phyloP scores from a whole-genome alignment of 2,888 invertebrate species.

The Cantharis rufa region DNA sequence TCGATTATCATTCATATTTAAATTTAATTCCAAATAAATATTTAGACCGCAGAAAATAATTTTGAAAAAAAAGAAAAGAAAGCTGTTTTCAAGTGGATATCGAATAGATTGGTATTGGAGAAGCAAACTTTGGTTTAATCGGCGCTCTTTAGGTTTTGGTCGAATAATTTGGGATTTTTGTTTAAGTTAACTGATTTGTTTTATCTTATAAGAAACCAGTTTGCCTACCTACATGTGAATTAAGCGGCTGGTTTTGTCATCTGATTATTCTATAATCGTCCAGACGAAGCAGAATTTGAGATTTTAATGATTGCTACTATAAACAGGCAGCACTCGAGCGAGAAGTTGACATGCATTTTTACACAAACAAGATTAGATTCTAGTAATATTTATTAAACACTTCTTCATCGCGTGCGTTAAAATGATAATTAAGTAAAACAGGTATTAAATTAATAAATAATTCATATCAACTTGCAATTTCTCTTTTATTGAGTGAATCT shows the following conservation, averaged over 20 bases:
- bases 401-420: conserved; percentile 32
- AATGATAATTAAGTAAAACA: conserved; percentile 31
- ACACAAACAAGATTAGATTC: conserved; percentile 28
- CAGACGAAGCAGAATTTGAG: conserved; percentile 7
- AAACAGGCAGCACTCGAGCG: conserved; percentile 5
- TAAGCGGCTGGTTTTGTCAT: conserved; percentile 18
- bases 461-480: conserved; percentile 19
- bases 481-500: background rate
- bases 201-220: conserved; percentile 14
- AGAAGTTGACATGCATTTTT: conserved; percentile 23
- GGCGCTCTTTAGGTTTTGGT: background rate
- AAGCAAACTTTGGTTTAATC: background rate
- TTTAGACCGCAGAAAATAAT: background rate
- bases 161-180: conserved; percentile 15
- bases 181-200: conserved; percentile 9
- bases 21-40: background rate
- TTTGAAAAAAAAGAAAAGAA: background rate
- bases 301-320: conserved; percentile 17
- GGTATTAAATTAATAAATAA: conserved; percentile 27
- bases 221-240: conserved; percentile 18
- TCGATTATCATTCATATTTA: background rate
- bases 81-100: background rate
- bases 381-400: conserved; percentile 26
- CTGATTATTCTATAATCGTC: conserved; percentile 20
- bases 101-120: background rate